Conservation (phyloP, 2,888 invertebrate genomes). For the Erebia aethiops region DNA sequence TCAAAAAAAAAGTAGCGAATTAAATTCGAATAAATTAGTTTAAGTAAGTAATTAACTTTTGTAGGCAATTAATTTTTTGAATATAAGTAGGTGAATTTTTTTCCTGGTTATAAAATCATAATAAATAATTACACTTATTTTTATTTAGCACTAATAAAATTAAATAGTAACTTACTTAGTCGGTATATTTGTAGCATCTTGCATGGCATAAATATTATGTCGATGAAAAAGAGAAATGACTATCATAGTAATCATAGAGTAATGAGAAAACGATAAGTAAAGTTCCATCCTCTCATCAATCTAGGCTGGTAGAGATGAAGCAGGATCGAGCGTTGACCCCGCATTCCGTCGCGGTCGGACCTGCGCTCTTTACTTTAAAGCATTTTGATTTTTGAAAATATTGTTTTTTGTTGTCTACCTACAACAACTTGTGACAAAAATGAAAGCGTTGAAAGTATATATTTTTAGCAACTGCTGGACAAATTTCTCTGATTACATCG, state of each 20-base stretch:
- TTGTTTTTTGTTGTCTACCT: not conserved
- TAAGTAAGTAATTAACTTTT: not conserved
- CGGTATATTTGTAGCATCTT: not conserved
- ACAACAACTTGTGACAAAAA: not conserved
- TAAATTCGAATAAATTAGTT: not conserved
- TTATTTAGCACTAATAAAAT: no score
- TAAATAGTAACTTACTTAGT: no score
- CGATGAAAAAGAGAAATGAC: not conserved
- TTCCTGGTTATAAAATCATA: no score
- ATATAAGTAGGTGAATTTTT: no score
- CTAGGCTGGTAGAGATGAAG: constrained; percentile 68
- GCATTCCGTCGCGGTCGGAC: constrained; percentile 74
- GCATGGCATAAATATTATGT: not conserved
- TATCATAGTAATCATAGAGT: constrained; percentile 22
- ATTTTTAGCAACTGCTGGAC: no score
- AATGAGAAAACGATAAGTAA: constrained; percentile 56
- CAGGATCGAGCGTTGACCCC: constrained; percentile 73
- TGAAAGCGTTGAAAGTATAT: not conserved
- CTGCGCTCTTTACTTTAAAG: constrained; percentile 72
- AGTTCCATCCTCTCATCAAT: constrained; percentile 72
- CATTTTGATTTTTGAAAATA: constrained; percentile 30
- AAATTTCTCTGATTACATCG: no score
- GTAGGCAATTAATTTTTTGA: no score
- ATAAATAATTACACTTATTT: no score
- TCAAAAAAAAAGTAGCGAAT: not conserved